Percentiles rank a stretch among this genome's conserved stretches.
Conservation (phyloP, 35 echinoderm and acorn worm species). For the Eucidaris tribuloides region DNA sequence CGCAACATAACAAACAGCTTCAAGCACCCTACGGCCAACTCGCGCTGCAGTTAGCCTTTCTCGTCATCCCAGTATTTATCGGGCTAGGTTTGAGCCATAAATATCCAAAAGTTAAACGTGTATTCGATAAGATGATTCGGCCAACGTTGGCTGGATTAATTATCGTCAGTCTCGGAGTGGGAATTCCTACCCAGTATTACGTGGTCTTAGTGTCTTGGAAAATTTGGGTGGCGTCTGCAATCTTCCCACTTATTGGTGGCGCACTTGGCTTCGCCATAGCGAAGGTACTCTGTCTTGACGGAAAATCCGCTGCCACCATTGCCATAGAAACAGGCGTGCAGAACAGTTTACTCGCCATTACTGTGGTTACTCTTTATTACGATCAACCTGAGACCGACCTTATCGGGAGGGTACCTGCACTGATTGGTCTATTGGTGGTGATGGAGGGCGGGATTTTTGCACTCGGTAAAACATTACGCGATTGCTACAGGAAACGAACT, state of each 20-base stretch:
- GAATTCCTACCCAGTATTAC: constrained; percentile 46
- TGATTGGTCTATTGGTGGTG: constrained; percentile 40
- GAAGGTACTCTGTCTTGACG: constrained; percentile 26
- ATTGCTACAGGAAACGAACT: background rate
- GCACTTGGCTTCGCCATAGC: constrained; percentile 41
- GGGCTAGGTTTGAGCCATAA: constrained; percentile 44
- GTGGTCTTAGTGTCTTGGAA: constrained; percentile 27
- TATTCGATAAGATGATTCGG: constrained; percentile 35
- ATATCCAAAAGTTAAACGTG: constrained; percentile 35
- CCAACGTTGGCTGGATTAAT: constrained; percentile 28
- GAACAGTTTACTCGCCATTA: constrained; percentile 55
- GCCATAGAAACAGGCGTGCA: constrained; percentile 62
- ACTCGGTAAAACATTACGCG: background rate
- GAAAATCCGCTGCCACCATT: constrained; percentile 46
- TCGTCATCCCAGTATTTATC: constrained; percentile 54
- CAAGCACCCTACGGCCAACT: constrained; percentile 42
- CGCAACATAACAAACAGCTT: constrained; percentile 16
- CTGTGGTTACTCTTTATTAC: constrained; percentile 48
- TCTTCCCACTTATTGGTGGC: constrained; percentile 41
- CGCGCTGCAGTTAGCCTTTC: constrained; percentile 30
- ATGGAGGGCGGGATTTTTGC: constrained; percentile 23
- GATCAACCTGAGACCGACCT: constrained; percentile 49
- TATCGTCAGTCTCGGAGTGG: constrained; percentile 6
- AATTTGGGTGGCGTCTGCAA: constrained; percentile 2
- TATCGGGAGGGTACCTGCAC: constrained; percentile 25